Base-by-base conservation (phyloP, 1,140 invertebrate genomes). In the Tyrophagus putrescentiae region DNA sequence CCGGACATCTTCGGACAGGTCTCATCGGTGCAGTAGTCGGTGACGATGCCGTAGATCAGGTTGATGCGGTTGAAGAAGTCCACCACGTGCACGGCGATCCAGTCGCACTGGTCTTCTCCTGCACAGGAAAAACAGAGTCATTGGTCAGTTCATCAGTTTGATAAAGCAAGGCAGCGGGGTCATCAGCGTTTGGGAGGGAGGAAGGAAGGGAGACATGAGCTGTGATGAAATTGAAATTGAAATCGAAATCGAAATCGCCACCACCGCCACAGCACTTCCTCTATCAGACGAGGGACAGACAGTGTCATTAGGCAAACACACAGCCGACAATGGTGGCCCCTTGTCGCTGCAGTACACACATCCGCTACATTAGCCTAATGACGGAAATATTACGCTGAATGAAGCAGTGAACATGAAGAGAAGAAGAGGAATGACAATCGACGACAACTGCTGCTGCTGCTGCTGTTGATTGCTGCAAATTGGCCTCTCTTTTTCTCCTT, bases 51-150 rank as follows among this genome's bases (percentile, higher is more conserved):
- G 73, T 87, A 88, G 66, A 95, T 86, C 13, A 95, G 73, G 74
- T 95, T 95, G 65, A 95, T 91, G 67, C 90, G 79, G 72, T 95
- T 95, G 72, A 95, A 95, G 71, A 95, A 95, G 68, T 95, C 91
- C 4, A 95, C 91, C 66, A 93, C 91, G 77, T 95, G 89, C 27
- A 95, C 90, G 18, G 91, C 91, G 44, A 93, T 81, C 91, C 91
- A 95, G 71, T 95, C 91, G 72, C 91, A 87, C 5, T 87, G 70
- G 73, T 88, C 84, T 76, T 95, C 91, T 27, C 62, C 59, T 50
- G 29, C 27, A 7, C 9, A 54, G n/a, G 29, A 13, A 52, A 36
- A 18, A 9, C 7, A 48, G 18, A 48, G 7, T 9, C 28, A 23
- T 16, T 25, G 3, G 2, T 52, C 31, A 52, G 48, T 52, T 52